Percentiles rank a stretch among this genome's conserved stretches.
Evolutionary conservation across 1,140 invertebrate species (phyloP).

Genomic region (Drosophila willistoni): DNA sequence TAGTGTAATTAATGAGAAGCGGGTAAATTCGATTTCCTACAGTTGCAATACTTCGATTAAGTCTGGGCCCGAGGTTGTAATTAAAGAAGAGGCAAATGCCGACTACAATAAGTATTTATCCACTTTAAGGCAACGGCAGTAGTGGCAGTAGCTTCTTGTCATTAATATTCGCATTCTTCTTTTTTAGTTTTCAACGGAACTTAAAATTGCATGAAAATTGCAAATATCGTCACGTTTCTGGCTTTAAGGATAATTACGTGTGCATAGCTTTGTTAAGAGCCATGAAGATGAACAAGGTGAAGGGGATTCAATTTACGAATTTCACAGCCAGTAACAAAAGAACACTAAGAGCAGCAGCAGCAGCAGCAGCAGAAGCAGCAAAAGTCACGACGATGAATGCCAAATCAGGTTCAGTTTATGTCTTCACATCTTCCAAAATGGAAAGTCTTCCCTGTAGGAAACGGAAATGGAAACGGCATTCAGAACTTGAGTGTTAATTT

Average conservation of each 20-base stretch:
- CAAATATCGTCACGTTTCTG: conserved; percentile 73
- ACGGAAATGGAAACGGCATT: conserved; percentile 47
- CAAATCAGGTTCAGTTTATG: neutral
- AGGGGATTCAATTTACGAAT: conserved; percentile 57
- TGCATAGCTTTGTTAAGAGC: conserved; percentile 44
- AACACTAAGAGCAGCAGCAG: conserved; percentile 34
- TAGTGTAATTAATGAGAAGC: neutral
- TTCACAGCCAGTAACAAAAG: conserved; percentile 58
- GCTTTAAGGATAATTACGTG: conserved; percentile 71
- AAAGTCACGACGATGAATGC: conserved; percentile 42
- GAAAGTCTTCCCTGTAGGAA: conserved; percentile 39
- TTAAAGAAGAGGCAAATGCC: neutral
- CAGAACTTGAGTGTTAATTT: conserved; percentile 58
- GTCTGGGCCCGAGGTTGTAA: conserved; percentile 1
- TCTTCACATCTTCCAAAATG: conserved; percentile 32
- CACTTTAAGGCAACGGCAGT: neutral
- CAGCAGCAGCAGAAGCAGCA: conserved; percentile 24
- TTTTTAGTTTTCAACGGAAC: conserved; percentile 45
- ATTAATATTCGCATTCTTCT: conserved; percentile 68
- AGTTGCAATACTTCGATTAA: neutral
- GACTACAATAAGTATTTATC: neutral
- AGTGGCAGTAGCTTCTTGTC: conserved; percentile 8
- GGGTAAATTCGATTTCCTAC: neutral
- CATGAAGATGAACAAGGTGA: neutral
- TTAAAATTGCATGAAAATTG: conserved; percentile 57